These are phyloP conservation scores for Camptogramma bilineatum DNA, from an alignment of 2,888 invertebrate species.

Conservation along the genomic window DNA sequence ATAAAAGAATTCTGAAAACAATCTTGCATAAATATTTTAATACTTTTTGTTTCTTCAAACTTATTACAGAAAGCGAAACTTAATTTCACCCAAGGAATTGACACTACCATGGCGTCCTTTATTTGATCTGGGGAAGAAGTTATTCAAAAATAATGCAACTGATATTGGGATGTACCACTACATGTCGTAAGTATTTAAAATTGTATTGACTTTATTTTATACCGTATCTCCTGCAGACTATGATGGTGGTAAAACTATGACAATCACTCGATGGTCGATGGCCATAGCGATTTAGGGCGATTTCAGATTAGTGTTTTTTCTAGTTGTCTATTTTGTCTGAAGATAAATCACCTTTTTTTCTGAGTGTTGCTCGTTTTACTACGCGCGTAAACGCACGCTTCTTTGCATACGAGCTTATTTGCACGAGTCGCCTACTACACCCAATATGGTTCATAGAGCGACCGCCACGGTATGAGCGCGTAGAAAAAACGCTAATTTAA, in stretches of 20 bases:
- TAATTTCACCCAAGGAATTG: conserved; percentile 92
- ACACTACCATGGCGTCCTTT: conserved; percentile 94
- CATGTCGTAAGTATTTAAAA: conserved; percentile 71
- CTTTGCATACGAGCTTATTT: too few species aligned
- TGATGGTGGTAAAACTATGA: not conserved
- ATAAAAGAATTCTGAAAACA: not conserved
- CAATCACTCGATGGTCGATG: too few species aligned
- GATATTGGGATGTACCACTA: conserved; percentile 87
- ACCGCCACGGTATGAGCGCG: too few species aligned
- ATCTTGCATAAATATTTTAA: not conserved
- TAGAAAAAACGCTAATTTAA: too few species aligned
- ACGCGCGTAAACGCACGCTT: too few species aligned
- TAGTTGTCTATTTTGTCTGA: too few species aligned
- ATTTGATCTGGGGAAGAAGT: conserved; percentile 87
- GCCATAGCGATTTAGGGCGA: too few species aligned
- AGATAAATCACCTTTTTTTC: too few species aligned
- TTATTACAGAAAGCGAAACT: conserved; percentile 88
- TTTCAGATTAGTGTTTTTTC: not conserved
- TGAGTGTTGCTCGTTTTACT: too few species aligned
- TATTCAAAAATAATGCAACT: conserved; percentile 84
- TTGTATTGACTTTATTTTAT: not conserved
- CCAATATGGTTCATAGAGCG: too few species aligned
- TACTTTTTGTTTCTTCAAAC: not conserved
- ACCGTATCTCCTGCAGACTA: not conserved
- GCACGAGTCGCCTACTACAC: too few species aligned